Evolutionary conservation across 2,797 vertebrate genomes (phyloP).

Genomic region (Aulostomus chinensis): DNA sequence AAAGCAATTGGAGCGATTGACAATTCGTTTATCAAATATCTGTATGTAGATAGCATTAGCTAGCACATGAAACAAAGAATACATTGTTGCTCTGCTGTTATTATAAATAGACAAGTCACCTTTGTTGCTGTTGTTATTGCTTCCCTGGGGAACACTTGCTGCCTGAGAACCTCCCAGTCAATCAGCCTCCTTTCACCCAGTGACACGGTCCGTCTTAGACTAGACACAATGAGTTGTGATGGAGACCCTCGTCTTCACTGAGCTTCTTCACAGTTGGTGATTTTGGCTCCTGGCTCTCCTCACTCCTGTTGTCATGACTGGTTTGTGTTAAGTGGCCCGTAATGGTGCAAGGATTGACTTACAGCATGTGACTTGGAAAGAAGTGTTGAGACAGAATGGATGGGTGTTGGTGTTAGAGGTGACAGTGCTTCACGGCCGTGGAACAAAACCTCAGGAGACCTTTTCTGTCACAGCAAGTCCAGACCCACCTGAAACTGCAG

Average conservation of each 20-base stretch:
- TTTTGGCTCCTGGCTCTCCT: slow-evolving; percentile 58
- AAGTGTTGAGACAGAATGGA: slow-evolving; percentile 26
- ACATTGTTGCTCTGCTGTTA: no score
- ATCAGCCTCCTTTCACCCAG: slow-evolving; percentile 5
- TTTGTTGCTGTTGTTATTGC: slow-evolving; percentile 32
- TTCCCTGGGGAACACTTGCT: slow-evolving; percentile 17
- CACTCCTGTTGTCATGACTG: slow-evolving; percentile 47
- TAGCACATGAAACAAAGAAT: no score
- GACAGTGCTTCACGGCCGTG: slow-evolving; percentile 21
- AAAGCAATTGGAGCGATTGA: no score
- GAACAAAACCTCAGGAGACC: not conserved
- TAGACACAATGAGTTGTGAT: slow-evolving; percentile 57
- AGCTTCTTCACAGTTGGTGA: slow-evolving; percentile 38
- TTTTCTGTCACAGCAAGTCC: slow-evolving; percentile 1
- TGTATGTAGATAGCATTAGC: no score
- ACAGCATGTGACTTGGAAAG: slow-evolving; percentile 30
- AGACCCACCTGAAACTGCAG: not conserved
- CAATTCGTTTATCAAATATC: no score
- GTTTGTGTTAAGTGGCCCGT: slow-evolving; percentile 51
- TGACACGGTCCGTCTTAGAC: slow-evolving; percentile 6
- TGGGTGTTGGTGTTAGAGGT: slow-evolving; percentile 30
- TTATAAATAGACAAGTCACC: no score
- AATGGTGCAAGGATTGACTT: slow-evolving; percentile 18
- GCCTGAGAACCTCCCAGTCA: no score
- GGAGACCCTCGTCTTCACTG: slow-evolving; percentile 49